Evolutionary conservation across 2,888 invertebrate species (phyloP), one percentile per base, ranked within the genome.

Genomic region (Clanis bilineata): DNA sequence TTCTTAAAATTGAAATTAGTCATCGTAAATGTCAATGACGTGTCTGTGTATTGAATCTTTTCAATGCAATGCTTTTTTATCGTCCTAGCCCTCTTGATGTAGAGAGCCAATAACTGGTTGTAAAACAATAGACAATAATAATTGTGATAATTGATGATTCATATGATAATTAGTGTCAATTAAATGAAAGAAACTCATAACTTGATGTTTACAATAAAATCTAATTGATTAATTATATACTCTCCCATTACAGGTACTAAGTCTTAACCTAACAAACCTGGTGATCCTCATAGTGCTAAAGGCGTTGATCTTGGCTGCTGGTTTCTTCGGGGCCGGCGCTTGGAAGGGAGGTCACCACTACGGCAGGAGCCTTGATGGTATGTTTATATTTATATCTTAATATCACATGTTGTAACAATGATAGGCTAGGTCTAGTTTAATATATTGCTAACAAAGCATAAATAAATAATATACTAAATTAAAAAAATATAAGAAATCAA

Each of bases 251-350:
- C 85, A 95, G 95, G 95, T 96, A 2, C 86, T 97, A 51, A 97
- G 97, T 72, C 86, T 97, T 58, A 97, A 97, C 86, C 85, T 97
- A 61, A 96, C 97, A 0, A 97, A 97, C 82, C 85, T 97, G 64
- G 90, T 97, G 54, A 95, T 97, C 63, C 92, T 97, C 60, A 92
- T 97, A 56, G 93, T 97, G 32, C 88, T 97, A 63, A 97, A 97
- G 86, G 96, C 96, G 0, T 87, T 97, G 6, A 96, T 97, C 64
- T 94, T 97, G 71, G 96, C 96, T 0, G 96, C 96, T 10, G 96
- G 96, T 0, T 94, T 96, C 73, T 91, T 96, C 72, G 96, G 96
- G 5, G 94, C 94, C 0, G 95, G 95, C 0, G 94, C 94, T n/a
- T 95, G 94, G 94, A 94, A 90, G 67, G 89, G 89, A 1, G 85